These are phyloP conservation scores for Panurus biarmicus DNA, from an alignment of 2,113 vertebrate species.

Conservation along the genomic window DNA sequence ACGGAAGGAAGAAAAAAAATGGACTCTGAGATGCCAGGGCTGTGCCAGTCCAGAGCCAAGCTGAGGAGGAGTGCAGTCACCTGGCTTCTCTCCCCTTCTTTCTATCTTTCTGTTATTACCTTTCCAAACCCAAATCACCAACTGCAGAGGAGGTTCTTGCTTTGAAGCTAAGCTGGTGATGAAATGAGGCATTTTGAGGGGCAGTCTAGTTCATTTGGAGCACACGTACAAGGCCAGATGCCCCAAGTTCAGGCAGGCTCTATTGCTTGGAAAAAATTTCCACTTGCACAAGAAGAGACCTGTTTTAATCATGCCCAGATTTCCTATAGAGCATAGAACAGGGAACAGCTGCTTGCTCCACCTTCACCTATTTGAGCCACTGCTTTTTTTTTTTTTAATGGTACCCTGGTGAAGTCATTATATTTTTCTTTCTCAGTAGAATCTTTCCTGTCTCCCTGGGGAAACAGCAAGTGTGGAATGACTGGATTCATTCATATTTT, in stretches of 20 bases:
- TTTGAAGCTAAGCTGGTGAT: not conserved
- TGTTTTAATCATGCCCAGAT: not conserved
- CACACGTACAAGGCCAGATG: not conserved
- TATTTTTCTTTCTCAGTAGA: not conserved
- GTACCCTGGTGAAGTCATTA: not conserved
- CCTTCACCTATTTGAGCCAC: not conserved
- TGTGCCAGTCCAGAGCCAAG: not conserved
- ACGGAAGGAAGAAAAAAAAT: not conserved
- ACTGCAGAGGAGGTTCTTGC: not conserved
- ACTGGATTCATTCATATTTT: not conserved
- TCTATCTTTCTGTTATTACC: not conserved
- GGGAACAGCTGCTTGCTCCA: not conserved
- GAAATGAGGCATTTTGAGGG: not conserved
- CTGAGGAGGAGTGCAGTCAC: not conserved
- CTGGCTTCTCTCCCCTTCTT: not conserved
- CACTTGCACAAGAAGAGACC: not conserved
- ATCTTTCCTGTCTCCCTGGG: not conserved
- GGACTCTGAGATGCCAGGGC: not conserved
- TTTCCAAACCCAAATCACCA: not conserved
- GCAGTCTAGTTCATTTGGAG: not conserved
- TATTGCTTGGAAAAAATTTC: not conserved
- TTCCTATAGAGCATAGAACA: not conserved
- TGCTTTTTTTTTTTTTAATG: too few species aligned
- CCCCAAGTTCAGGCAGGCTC: not conserved
- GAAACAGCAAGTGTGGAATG: not conserved